phyloP scores from a whole-genome alignment of 1,140 invertebrate species.

The Drosophila tristis region DNA sequence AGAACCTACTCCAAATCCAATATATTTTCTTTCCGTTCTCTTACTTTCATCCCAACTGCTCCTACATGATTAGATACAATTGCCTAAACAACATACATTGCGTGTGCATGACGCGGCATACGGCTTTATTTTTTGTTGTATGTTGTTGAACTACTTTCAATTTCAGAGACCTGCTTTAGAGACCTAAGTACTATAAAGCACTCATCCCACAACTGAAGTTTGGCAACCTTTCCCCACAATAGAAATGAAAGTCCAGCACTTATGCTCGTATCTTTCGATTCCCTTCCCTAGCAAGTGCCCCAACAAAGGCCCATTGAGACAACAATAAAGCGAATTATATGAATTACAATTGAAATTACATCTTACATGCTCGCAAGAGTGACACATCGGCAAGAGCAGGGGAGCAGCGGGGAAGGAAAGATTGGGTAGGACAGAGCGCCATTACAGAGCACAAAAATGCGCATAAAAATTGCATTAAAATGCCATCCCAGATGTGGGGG shows the following conservation, averaged over 20 bases:
- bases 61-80: no score
- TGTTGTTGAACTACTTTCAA: no score
- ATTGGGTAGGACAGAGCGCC: background rate
- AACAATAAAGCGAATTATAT: conserved; percentile 64
- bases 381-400: conserved; percentile 25
- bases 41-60: no score
- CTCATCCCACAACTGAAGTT: conserved; percentile 12
- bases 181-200: no score
- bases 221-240: conserved; percentile 19
- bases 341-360: conserved; percentile 75
- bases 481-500: conserved; percentile 45
- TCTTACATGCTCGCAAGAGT: conserved; percentile 24
- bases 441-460: conserved; percentile 60
- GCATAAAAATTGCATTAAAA: conserved; percentile 76
- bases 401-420: no score
- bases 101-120: no score
- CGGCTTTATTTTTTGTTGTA: no score
- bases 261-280: background rate
- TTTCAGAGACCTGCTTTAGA: no score
- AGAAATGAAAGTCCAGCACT: conserved; percentile 22
- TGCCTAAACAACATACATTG: no score
- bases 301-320: conserved; percentile 47
- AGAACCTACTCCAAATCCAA: no score
- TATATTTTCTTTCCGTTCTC: no score
- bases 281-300: background rate